These are phyloP conservation scores for Drosophila paramelanica DNA, from an alignment of 2,888 invertebrate species.

Conservation along the genomic window DNA sequence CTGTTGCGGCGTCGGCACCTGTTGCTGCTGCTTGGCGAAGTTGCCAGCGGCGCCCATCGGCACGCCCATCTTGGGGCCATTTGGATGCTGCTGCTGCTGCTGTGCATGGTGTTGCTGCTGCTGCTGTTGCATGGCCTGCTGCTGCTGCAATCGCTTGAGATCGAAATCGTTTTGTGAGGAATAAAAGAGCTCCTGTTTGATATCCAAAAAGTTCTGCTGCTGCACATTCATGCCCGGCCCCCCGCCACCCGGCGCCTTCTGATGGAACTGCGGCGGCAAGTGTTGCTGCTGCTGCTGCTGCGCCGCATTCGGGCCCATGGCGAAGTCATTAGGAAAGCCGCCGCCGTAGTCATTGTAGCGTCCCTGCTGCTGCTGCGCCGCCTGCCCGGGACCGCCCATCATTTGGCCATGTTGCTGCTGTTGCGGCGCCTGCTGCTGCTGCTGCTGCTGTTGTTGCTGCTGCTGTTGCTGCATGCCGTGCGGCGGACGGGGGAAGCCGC, in stretches of 20 bases:
- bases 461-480: slow-evolving; percentile 82
- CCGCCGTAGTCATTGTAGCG: slow-evolving; percentile 88
- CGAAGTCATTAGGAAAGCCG: slow-evolving; percentile 86
- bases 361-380: slow-evolving; percentile 67
- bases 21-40: slow-evolving; percentile 81
- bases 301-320: slow-evolving; percentile 83
- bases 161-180: slow-evolving; percentile 85
- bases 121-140: slow-evolving; percentile 84
- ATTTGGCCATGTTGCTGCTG: slow-evolving; percentile 84
- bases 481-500: slow-evolving; percentile 85
- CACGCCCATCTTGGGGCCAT: slow-evolving; percentile 82
- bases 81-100: slow-evolving; percentile 74
- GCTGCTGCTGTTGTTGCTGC: slow-evolving; percentile 85
- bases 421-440: slow-evolving; percentile 82
- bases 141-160: slow-evolving; percentile 85
- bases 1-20: slow-evolving; percentile 72
- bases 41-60: slow-evolving; percentile 73
- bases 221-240: slow-evolving; percentile 74
- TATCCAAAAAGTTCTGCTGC: slow-evolving; percentile 86
- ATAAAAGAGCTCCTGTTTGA: slow-evolving; percentile 87
- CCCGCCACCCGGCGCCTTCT: slow-evolving; percentile 81
- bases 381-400: slow-evolving; percentile 75
- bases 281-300: slow-evolving; percentile 77
- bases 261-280: slow-evolving; percentile 83
- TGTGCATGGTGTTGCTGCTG: slow-evolving; percentile 70